These are phyloP conservation scores for Leptinotarsa rubiginosa DNA, from an alignment of 2,888 invertebrate species.

Conservation along the genomic window DNA sequence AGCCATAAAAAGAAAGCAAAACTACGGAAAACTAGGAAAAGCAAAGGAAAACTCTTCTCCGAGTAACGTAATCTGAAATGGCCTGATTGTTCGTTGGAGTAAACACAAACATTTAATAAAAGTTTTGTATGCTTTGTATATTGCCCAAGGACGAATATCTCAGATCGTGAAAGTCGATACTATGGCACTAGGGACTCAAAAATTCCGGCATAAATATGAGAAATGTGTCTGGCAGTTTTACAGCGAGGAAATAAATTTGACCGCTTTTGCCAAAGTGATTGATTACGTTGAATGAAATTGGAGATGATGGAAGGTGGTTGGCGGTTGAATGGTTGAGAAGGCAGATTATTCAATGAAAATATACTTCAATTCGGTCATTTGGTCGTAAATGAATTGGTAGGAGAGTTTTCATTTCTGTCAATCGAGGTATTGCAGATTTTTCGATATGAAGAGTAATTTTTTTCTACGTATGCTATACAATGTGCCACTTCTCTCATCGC, in stretches of 20 bases:
- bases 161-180: conserved; percentile 31
- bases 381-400: too few relatives aligned
- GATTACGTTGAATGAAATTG: too few relatives aligned
- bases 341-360: too few relatives aligned
- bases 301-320: too few relatives aligned
- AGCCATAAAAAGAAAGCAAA: background rate
- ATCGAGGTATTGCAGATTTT: too few relatives aligned
- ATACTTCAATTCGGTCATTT: too few relatives aligned
- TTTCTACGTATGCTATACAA: too few relatives aligned
- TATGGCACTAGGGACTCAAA: background rate
- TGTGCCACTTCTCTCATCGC: too few relatives aligned
- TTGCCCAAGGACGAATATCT: conserved; percentile 24
- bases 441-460: too few relatives aligned
- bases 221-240: background rate
- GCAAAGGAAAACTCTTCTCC: conserved; percentile 12
- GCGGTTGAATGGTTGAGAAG: too few relatives aligned
- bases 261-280: too few relatives aligned
- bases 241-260: background rate
- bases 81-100: conserved; percentile 33
- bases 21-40: background rate
- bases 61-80: conserved; percentile 32
- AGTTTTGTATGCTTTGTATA: conserved; percentile 36
- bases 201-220: conserved; percentile 1
- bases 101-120: conserved; percentile 41
- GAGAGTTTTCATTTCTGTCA: too few relatives aligned